Evolutionary conservation across 2,113 vertebrate species (phyloP).

Genomic region (Tragelaphus buxtoni): DNA sequence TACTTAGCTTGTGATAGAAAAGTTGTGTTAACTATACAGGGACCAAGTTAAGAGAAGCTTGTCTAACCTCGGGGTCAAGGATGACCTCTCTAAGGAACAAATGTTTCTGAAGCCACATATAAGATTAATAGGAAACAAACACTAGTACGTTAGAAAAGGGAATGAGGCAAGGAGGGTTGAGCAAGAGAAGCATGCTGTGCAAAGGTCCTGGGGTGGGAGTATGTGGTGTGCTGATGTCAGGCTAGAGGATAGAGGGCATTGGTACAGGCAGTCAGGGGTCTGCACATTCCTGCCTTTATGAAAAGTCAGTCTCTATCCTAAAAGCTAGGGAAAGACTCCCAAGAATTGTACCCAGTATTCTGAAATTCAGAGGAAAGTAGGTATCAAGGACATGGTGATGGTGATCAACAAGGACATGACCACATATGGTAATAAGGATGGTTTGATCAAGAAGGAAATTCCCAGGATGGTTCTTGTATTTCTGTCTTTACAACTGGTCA

Average conservation of each 20-base stretch:
- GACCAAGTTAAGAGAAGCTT: not conserved
- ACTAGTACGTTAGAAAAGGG: not conserved
- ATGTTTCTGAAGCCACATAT: not conserved
- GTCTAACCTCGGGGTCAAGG: not conserved
- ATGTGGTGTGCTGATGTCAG: no score
- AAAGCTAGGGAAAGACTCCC: not conserved
- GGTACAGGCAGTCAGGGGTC: not conserved
- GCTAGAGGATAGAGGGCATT: not conserved
- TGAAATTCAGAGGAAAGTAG: not conserved
- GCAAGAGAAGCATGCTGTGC: not conserved
- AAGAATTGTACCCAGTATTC: not conserved
- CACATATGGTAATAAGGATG: not conserved
- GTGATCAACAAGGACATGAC: not conserved
- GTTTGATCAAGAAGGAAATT: not conserved
- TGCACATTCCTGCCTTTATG: not conserved
- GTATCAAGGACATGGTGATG: not conserved
- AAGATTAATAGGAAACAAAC: not conserved
- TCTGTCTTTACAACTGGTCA: not conserved
- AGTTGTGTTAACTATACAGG: not conserved
- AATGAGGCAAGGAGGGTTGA: not conserved
- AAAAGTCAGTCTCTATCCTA: not conserved
- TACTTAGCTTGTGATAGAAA: not conserved
- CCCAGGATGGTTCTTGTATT: not conserved
- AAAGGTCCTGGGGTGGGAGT: not conserved
- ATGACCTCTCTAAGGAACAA: not conserved